Conservation (phyloP, 2,113 vertebrate genomes). For the Pelecanoides urinatrix region DNA sequence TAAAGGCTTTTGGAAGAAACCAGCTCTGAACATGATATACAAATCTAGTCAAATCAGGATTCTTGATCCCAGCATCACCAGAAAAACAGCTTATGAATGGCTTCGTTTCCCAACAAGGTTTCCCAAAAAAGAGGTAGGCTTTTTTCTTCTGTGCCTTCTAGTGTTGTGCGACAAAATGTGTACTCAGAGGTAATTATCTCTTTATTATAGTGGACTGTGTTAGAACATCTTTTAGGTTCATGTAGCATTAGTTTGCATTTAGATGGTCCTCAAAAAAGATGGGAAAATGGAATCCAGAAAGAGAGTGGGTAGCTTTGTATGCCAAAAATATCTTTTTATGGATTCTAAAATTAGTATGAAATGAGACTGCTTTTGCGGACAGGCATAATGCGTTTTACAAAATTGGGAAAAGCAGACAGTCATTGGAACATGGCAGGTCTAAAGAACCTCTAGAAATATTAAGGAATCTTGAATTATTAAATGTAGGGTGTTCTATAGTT, state of each 20-base stretch:
- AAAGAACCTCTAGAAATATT: not conserved
- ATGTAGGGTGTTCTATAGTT: not conserved
- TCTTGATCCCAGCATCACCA: conserved; percentile 76
- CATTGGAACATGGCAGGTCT: not conserved
- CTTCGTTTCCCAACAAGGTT: conserved; percentile 75
- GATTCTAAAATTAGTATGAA: not conserved
- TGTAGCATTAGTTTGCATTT: not conserved
- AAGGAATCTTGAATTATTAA: not conserved
- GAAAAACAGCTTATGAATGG: conserved; percentile 73
- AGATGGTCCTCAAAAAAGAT: not conserved
- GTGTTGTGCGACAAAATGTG: not conserved
- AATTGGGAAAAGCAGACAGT: not conserved
- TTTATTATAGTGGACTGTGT: not conserved
- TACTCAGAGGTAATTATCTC: not conserved
- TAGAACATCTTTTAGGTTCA: not conserved
- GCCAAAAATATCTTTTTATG: not conserved
- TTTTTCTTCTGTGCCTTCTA: not conserved
- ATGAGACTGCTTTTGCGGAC: not conserved
- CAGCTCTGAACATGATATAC: conserved; percentile 77
- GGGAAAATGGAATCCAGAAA: not conserved
- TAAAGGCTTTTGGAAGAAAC: conserved; percentile 80
- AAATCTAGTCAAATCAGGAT: conserved; percentile 77
- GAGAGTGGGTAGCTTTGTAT: not conserved
- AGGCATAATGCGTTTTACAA: not conserved
- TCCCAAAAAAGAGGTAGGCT: conserved; percentile 72